A percentile compares a stretch with the other conserved stretches of the same genome.
Evolutionary conservation across 2,797 vertebrate species (phyloP).

Genomic region (Notolabrus celidotus): DNA sequence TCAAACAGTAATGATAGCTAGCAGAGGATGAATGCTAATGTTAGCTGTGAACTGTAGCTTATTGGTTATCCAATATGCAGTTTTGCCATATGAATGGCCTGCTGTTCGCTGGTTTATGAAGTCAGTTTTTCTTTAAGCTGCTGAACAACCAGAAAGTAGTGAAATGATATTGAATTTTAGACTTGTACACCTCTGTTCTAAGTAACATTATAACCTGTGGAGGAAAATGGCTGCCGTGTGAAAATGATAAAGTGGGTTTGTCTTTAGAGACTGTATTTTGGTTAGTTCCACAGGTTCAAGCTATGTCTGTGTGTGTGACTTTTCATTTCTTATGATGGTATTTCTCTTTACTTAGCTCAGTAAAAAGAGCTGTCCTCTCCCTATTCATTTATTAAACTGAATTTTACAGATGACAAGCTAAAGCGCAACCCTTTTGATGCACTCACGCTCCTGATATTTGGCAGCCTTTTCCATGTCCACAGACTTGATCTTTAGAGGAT

Average conservation of each 20-base stretch:
- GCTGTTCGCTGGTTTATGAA: too few relatives aligned
- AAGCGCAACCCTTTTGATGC: slow-evolving; percentile 22
- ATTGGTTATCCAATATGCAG: too few relatives aligned
- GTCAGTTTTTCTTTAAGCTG: too few relatives aligned
- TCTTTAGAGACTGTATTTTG: slow-evolving; percentile 15
- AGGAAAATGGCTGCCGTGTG: background rate
- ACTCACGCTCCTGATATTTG: slow-evolving; percentile 25
- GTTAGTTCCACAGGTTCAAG: background rate
- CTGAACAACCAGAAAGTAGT: too few relatives aligned
- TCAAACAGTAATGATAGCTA: background rate
- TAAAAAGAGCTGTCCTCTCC: slow-evolving; percentile 8
- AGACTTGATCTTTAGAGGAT: slow-evolving; percentile 40
- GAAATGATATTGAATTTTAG: too few relatives aligned
- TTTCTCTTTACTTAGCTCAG: slow-evolving; percentile 4
- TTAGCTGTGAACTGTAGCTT: background rate
- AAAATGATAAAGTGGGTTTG: background rate
- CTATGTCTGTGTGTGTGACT: background rate
- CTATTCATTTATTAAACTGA: background rate
- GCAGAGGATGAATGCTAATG: background rate
- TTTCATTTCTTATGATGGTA: slow-evolving; percentile 1
- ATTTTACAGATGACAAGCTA: slow-evolving; percentile 11
- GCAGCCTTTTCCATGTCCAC: slow-evolving; percentile 15
- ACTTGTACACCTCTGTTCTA: too few relatives aligned
- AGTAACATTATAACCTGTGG: background rate
- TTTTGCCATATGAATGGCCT: too few relatives aligned